Conservation (phyloP, 1,140 invertebrate species). For the Eupristina koningsbergeri region DNA sequence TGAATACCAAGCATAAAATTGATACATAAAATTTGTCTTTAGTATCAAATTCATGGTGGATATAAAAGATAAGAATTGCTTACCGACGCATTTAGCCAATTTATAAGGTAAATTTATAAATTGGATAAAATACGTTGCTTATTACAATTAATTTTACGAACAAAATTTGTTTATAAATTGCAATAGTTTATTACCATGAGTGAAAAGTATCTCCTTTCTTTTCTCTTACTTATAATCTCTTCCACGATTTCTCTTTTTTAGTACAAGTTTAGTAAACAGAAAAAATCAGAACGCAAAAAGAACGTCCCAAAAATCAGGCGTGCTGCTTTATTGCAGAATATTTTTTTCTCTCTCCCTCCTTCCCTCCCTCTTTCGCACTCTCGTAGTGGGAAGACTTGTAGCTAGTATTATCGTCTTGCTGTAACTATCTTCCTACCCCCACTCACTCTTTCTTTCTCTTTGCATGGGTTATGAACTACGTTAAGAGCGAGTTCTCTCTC, state of each 20-base stretch:
- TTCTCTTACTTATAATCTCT: neutral
- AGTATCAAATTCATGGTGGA: too few species aligned
- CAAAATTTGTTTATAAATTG: neutral
- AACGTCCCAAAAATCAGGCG: constrained; percentile 43
- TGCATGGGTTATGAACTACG: constrained; percentile 65
- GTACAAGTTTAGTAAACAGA: constrained; percentile 43
- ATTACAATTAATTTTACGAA: neutral
- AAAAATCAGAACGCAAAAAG: constrained; percentile 17
- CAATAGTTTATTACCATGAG: constrained; percentile 13
- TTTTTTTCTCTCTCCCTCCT: too few species aligned
- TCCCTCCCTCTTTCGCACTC: constrained; percentile 59
- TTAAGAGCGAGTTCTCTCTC: constrained; percentile 67
- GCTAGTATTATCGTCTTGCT: constrained; percentile 66
- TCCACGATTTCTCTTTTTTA: neutral
- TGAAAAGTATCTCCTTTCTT: neutral
- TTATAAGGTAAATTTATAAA: neutral
- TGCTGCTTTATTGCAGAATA: constrained; percentile 69
- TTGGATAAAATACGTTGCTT: neutral
- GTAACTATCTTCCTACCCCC: constrained; percentile 34
- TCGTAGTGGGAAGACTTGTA: constrained; percentile 28
- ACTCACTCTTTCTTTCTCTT: neutral
- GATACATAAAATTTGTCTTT: too few species aligned
- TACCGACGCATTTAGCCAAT: too few species aligned
- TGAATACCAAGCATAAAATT: too few species aligned
- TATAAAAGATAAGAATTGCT: too few species aligned